These are phyloP conservation scores for Pogonus chalceus DNA, from an alignment of 1,140 invertebrate species.

Conservation along the genomic window DNA sequence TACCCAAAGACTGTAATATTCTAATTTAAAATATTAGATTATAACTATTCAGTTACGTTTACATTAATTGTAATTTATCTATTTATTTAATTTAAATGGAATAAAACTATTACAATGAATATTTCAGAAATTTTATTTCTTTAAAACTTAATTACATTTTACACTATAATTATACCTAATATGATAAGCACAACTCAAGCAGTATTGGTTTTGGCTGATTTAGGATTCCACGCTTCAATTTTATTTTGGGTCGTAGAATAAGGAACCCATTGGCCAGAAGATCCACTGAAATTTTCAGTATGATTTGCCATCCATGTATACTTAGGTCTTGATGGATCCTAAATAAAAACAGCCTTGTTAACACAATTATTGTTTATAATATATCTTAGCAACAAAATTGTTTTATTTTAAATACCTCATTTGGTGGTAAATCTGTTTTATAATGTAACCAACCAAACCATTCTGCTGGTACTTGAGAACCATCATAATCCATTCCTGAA, in stretches of 20 bases:
- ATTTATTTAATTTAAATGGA: too few species aligned
- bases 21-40: too few species aligned
- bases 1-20: too few species aligned
- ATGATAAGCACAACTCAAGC: too few species aligned
- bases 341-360: too few species aligned
- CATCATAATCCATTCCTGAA: constrained; percentile 79
- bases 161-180: too few species aligned
- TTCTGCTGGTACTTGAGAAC: constrained; percentile 81
- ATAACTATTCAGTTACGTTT: too few species aligned
- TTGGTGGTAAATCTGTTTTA: constrained; percentile 68
- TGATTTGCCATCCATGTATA: constrained; percentile 82
- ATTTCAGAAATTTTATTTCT: too few species aligned
- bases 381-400: background rate
- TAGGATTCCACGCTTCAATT: constrained; percentile 74
- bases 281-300: constrained; percentile 74
- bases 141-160: too few species aligned
- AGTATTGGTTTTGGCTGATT: too few species aligned
- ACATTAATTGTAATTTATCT: too few species aligned
- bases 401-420: constrained; percentile 18
- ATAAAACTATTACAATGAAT: too few species aligned
- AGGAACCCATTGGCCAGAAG: constrained; percentile 70
- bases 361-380: constrained; percentile 5
- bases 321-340: constrained; percentile 62
- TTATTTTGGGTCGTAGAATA: constrained; percentile 80
- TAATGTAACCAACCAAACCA: constrained; percentile 86